Percentiles rank a stretch among this genome's conserved stretches.
These are phyloP conservation scores for Gonioctena quinquepunctata DNA, from an alignment of 1,140 invertebrate species.

Conservation along the genomic window DNA sequence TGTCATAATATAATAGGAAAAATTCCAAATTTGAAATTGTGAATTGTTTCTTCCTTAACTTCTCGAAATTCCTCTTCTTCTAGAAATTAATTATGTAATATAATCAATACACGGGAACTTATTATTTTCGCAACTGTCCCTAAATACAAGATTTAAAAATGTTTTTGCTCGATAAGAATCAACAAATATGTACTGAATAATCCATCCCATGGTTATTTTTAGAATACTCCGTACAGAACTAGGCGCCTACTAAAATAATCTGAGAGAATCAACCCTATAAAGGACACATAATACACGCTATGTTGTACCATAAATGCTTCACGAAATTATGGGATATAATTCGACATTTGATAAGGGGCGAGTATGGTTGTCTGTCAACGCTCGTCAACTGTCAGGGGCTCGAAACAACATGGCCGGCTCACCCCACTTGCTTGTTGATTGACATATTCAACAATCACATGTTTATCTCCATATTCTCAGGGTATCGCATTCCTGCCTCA, in stretches of 20 bases:
- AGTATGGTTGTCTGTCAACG: constrained; percentile 42
- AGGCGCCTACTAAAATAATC: too few species aligned
- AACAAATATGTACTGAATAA: background rate
- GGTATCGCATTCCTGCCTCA: constrained; percentile 38
- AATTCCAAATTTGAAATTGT: too few species aligned
- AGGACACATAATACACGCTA: too few species aligned
- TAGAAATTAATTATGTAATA: too few species aligned
- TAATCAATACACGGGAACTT: too few species aligned
- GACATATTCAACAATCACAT: constrained; percentile 50
- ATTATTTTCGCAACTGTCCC: too few species aligned
- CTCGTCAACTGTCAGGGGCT: constrained; percentile 48
- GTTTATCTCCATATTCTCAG: constrained; percentile 46
- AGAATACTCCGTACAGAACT: background rate
- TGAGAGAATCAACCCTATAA: too few species aligned
- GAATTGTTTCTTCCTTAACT: too few species aligned
- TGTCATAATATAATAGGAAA: too few species aligned
- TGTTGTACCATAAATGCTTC: background rate
- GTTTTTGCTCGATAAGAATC: too few species aligned
- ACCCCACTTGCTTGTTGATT: constrained; percentile 49
- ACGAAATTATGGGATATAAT: constrained; percentile 18
- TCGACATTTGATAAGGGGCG: constrained; percentile 47
- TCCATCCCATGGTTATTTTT: background rate
- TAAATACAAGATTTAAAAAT: too few species aligned
- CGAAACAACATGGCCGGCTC: constrained; percentile 46
- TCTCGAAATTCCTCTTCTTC: too few species aligned